A percentile compares a stretch with the other conserved stretches of the same genome.
Conservation (phyloP, 2,888 invertebrate genomes). For the Stegana nigrithorax region DNA sequence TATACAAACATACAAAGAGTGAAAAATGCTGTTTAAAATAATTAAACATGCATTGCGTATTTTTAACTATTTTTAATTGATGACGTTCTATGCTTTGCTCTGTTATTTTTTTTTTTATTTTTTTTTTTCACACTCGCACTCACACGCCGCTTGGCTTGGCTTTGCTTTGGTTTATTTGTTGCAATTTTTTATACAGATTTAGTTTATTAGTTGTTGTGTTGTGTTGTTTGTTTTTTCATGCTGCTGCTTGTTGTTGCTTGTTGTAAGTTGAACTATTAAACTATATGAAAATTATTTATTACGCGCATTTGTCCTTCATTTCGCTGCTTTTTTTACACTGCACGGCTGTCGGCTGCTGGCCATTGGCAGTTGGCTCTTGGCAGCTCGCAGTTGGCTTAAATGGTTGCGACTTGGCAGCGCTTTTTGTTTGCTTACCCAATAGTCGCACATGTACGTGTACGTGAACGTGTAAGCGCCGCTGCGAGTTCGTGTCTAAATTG, state of each 20-base stretch:
- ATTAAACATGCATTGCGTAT: constrained; percentile 59
- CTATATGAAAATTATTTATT: constrained; percentile 9
- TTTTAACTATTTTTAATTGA: constrained; percentile 58
- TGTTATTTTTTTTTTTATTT: neutral
- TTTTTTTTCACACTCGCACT: too few relatives aligned
- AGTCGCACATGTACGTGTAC: neutral
- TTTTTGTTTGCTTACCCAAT: constrained; percentile 24
- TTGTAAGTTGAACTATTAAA: constrained; percentile 38
- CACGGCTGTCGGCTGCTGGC: too few relatives aligned
- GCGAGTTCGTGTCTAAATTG: too few relatives aligned
- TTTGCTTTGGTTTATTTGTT: neutral
- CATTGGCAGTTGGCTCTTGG: too few relatives aligned
- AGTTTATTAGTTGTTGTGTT: constrained; percentile 10
- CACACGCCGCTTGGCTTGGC: too few relatives aligned
- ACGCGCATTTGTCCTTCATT: constrained; percentile 45
- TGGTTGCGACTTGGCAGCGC: constrained; percentile 58
- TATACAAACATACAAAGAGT: too few relatives aligned
- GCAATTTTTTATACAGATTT: neutral
- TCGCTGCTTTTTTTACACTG: too few relatives aligned
- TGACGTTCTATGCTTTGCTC: constrained; percentile 44
- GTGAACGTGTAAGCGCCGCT: too few relatives aligned
- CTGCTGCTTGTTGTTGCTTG: constrained; percentile 38
- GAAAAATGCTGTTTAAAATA: constrained; percentile 31
- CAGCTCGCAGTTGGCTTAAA: constrained; percentile 43
- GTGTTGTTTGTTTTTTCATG: constrained; percentile 33